A percentile compares a stretch with the other conserved stretches of the same genome.
Evolutionary conservation across 2,113 vertebrate species (phyloP).

Genomic region (Albula glossodonta): DNA sequence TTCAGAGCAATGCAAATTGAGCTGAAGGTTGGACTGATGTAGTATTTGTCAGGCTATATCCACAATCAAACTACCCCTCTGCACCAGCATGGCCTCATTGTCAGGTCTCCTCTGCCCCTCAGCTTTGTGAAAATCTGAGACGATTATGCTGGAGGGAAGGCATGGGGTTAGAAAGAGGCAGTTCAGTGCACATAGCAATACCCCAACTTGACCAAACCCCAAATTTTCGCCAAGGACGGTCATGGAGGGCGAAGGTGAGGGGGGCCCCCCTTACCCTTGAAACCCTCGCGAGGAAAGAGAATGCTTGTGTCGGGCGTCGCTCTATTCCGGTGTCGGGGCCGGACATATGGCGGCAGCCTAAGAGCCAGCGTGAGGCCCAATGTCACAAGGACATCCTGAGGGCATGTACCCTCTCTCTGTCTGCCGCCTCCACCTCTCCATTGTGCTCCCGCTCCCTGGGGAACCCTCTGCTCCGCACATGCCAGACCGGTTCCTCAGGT

Average conservation of each 20-base stretch:
- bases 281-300: constrained; percentile 37
- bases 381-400: constrained; percentile 48
- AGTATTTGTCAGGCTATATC: background rate
- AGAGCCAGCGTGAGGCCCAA: constrained; percentile 33
- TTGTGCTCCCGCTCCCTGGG: constrained; percentile 41
- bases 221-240: constrained; percentile 46
- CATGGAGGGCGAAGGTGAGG: constrained; percentile 37
- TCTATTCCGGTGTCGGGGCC: constrained; percentile 23
- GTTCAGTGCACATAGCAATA: no score
- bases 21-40: background rate
- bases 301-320: constrained; percentile 55
- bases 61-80: background rate
- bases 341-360: constrained; percentile 34
- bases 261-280: constrained; percentile 16
- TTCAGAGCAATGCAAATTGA: background rate
- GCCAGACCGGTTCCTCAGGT: constrained; percentile 23
- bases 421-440: constrained; percentile 31
- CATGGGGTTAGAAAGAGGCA: background rate
- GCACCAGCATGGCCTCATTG: background rate
- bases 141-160: background rate
- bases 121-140: background rate
- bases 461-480: constrained; percentile 49
- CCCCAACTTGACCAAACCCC: background rate
- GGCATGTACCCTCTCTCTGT: constrained; percentile 27
- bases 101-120: background rate